These are phyloP conservation scores for Drosophila carrolli DNA, from an alignment of 1,140 invertebrate genomes.

Conservation along the genomic window DNA sequence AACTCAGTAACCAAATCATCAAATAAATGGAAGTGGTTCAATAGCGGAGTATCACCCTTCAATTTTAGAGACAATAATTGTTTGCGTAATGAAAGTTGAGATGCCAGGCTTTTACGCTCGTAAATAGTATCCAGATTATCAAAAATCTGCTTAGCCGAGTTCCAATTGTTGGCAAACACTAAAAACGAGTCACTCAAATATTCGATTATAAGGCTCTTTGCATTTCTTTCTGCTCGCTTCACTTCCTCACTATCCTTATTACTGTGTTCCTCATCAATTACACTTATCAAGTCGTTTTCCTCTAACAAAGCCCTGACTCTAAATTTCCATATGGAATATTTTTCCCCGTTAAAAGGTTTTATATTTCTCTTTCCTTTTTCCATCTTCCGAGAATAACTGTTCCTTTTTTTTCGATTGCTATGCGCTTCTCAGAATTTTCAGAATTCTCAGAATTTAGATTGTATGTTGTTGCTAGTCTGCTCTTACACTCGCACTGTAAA, in stretches of 20 bases:
- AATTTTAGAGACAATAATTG: conserved; percentile 17
- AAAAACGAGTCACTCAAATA: conserved; percentile 8
- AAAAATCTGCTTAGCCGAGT: conserved; percentile 16
- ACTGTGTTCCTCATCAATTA: conserved; percentile 9
- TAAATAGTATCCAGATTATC: conserved; percentile 1
- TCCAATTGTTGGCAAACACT: conserved; percentile 1
- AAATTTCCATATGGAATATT: conserved; percentile 17
- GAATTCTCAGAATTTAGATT: too few relatives aligned
- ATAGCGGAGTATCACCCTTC: conserved; percentile 17
- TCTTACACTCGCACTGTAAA: conserved; percentile 9
- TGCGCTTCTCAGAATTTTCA: conserved; percentile 11
- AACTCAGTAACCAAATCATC: too few relatives aligned
- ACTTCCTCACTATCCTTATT: conserved; percentile 1
- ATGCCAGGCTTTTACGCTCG: conserved; percentile 12
- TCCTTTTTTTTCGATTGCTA: background rate
- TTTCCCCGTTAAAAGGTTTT: background rate
- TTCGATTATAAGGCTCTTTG: conserved; percentile 8
- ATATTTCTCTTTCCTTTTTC: conserved; percentile 15
- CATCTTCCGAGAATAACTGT: conserved; percentile 17
- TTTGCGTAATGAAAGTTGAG: conserved; percentile 20
- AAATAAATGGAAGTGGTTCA: too few relatives aligned
- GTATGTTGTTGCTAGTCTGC: background rate
- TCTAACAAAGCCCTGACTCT: conserved; percentile 19
- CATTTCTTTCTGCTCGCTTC: conserved; percentile 7
- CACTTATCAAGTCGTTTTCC: conserved; percentile 11